These are phyloP conservation scores for Rhabdomys dilectus DNA, from an alignment of 2,113 vertebrate species.

Conservation along the genomic window DNA sequence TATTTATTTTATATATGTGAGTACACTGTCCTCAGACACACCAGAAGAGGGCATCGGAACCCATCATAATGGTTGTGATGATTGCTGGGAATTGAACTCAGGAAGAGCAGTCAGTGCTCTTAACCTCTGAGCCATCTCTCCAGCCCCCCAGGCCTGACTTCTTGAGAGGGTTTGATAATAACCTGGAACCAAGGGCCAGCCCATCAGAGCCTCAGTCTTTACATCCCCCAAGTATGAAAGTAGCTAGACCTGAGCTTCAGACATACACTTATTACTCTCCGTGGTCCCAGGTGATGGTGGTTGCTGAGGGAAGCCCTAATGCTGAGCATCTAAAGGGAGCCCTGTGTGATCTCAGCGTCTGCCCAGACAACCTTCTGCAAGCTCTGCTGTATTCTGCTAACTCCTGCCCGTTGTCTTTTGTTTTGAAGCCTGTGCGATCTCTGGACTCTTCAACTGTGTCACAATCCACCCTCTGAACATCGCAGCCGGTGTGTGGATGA, in stretches of 20 bases:
- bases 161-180: neutral
- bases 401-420: neutral
- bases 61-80: too few species aligned
- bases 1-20: too few species aligned
- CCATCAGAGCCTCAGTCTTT: neutral
- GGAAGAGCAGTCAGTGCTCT: too few species aligned
- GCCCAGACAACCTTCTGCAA: accelerated
- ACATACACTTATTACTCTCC: neutral
- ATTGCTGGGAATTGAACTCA: too few species aligned
- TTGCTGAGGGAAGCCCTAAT: neutral
- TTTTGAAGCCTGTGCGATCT: slow-evolving; percentile 91
- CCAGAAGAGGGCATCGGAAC: too few species aligned
- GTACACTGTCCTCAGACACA: too few species aligned
- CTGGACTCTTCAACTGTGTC: slow-evolving; percentile 96
- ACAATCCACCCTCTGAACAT: slow-evolving; percentile 97
- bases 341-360: accelerated
- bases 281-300: neutral
- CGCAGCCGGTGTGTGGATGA: slow-evolving; percentile 97
- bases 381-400: neutral
- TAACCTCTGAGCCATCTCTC: too few species aligned
- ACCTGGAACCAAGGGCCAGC: neutral
- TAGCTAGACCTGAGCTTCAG: neutral
- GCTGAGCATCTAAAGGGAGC: accelerated
- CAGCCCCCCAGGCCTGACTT: neutral
- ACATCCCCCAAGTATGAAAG: neutral